Percentiles rank a stretch among this genome's conserved stretches.
These are phyloP conservation scores for Pyralis farinalis DNA, from an alignment of 2,888 invertebrate genomes.

Conservation along the genomic window DNA sequence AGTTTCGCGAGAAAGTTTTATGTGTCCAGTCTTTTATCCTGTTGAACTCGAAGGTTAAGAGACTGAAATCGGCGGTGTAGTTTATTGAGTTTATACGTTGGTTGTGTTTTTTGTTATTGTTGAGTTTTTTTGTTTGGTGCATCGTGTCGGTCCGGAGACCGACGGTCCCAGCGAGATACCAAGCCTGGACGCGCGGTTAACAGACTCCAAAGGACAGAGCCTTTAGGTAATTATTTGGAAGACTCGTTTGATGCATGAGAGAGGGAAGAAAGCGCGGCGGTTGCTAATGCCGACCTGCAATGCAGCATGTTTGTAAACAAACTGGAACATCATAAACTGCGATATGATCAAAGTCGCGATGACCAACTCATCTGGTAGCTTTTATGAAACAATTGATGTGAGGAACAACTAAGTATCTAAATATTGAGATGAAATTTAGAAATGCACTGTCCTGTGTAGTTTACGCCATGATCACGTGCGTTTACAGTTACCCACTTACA, in stretches of 20 bases:
- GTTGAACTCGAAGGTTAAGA: conserved; percentile 56
- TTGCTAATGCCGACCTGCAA: conserved; percentile 33
- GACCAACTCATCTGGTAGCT: conserved; percentile 19
- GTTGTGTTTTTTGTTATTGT: conserved; percentile 79
- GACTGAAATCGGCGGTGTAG: conserved; percentile 62
- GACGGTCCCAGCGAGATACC: conserved; percentile 64
- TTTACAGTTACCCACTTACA: not conserved
- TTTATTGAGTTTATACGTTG: conserved; percentile 68
- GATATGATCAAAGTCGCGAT: conserved; percentile 13
- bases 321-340: conserved; percentile 26
- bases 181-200: conserved; percentile 67
- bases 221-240: conserved; percentile 71
- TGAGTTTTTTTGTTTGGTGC: conserved; percentile 80
- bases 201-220: conserved; percentile 70
- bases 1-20: conserved; percentile 71
- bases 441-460: not conserved
- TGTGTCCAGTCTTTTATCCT: conserved; percentile 62
- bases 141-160: conserved; percentile 75
- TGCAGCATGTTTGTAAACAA: conserved; percentile 48
- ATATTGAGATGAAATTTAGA: too few relatives aligned
- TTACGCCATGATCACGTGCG: conserved; percentile 6
- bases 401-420: too few relatives aligned
- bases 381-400: not conserved
- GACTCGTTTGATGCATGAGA: conserved; percentile 29
- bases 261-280: conserved; percentile 11